Conservation (phyloP, 1,140 invertebrate species). For the Lucilia sericata region DNA sequence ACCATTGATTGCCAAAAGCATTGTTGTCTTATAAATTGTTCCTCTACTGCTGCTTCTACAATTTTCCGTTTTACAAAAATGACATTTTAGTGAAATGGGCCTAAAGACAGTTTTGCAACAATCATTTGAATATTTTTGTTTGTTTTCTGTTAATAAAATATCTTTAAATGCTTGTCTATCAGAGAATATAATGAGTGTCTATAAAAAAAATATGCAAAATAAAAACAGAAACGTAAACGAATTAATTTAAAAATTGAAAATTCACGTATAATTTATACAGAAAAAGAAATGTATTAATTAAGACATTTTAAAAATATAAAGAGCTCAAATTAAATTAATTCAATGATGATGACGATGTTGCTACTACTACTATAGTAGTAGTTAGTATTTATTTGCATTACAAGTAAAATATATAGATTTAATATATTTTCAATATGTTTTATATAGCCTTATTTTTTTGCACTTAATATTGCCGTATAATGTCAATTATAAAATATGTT, state of each 20-base stretch:
- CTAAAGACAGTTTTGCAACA: neutral
- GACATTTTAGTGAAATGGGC: neutral
- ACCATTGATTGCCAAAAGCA: conserved; percentile 18
- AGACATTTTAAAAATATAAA: neutral
- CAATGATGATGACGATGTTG: neutral
- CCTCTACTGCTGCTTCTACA: too few species aligned
- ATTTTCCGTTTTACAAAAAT: neutral
- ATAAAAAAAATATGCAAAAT: neutral
- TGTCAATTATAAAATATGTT: neutral
- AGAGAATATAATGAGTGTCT: neutral
- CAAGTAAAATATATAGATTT: neutral
- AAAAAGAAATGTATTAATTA: conserved; percentile 11
- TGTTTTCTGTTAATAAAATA: neutral
- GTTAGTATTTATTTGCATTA: neutral
- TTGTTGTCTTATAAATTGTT: neutral
- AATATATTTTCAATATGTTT: too few species aligned
- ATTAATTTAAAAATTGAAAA: neutral
- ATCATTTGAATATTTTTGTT: conserved; percentile 13
- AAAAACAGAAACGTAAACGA: conserved; percentile 9
- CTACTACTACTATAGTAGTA: neutral
- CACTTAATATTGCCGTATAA: neutral
- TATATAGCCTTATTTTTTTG: neutral
- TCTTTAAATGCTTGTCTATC: conserved; percentile 8
- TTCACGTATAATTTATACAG: neutral
- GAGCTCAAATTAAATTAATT: neutral